A percentile compares a stretch with the other conserved stretches of the same genome.
These are phyloP conservation scores for Meta bourneti DNA, from an alignment of 2,888 invertebrate genomes.

Conservation along the genomic window DNA sequence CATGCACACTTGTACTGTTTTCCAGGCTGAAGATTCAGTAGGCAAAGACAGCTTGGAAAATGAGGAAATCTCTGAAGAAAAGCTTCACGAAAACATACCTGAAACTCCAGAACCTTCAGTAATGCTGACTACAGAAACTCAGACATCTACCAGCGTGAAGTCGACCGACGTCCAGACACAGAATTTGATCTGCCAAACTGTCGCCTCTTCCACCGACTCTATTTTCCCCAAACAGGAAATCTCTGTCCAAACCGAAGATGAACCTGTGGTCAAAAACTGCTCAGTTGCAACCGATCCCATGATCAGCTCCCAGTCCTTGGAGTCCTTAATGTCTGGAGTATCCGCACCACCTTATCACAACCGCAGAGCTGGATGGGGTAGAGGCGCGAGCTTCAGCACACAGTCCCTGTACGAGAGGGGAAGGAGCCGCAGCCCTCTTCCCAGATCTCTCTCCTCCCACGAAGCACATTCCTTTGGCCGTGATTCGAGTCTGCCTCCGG, in stretches of 20 bases:
- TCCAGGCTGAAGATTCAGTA: conserved; percentile 42
- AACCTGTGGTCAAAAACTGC: conserved; percentile 30
- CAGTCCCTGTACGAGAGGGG: conserved; percentile 69
- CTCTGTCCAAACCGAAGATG: conserved; percentile 65
- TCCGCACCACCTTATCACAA: conserved; percentile 75
- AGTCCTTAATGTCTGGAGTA: conserved; percentile 70
- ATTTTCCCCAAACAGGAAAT: conserved; percentile 68
- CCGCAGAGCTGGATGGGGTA: conserved; percentile 57
- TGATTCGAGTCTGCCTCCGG: conserved; percentile 52
- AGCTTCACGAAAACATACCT: background rate
- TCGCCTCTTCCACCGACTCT: conserved; percentile 68
- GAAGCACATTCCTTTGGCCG: conserved; percentile 54
- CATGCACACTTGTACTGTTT: background rate
- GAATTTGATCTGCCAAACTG: conserved; percentile 44
- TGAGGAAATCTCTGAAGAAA: conserved; percentile 14
- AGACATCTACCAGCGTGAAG: conserved; percentile 58
- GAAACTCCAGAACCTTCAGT: conserved; percentile 14
- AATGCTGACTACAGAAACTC: conserved; percentile 66
- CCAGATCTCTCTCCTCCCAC: conserved; percentile 45
- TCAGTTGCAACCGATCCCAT: conserved; percentile 73
- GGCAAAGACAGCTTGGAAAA: conserved; percentile 32
- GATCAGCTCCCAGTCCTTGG: conserved; percentile 74
- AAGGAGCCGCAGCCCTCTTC: conserved; percentile 68
- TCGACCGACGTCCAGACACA: conserved; percentile 73
- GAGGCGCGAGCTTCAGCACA: conserved; percentile 68